These are phyloP conservation scores for Metalampra italica DNA, from an alignment of 2,888 invertebrate species.

Conservation along the genomic window DNA sequence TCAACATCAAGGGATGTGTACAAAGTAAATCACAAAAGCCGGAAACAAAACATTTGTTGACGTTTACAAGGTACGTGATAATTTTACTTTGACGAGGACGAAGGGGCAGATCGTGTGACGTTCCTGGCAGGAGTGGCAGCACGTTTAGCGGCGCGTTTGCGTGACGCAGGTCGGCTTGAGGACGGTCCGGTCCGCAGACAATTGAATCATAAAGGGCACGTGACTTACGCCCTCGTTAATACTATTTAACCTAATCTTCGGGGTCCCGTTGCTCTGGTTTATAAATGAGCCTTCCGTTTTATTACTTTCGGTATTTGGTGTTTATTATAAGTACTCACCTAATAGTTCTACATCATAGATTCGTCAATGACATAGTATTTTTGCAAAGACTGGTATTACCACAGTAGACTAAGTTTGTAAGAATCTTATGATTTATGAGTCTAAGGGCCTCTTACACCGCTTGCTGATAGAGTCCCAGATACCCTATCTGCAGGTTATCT, in stretches of 20 bases:
- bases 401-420: no score
- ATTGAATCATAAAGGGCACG: slow-evolving; percentile 66
- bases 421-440: no score
- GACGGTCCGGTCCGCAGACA: slow-evolving; percentile 40
- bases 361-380: no score
- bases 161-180: slow-evolving; percentile 51
- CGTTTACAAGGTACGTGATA: slow-evolving; percentile 32
- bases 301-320: not conserved
- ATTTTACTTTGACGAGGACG: slow-evolving; percentile 32
- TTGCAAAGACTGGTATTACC: no score
- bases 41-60: slow-evolving; percentile 6
- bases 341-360: no score
- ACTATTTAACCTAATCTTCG: slow-evolving; percentile 5
- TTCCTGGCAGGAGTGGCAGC: slow-evolving; percentile 13
- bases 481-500: no score
- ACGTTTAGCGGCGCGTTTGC: slow-evolving; percentile 18
- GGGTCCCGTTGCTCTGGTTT: not conserved
- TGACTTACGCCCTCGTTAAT: slow-evolving; percentile 17
- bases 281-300: not conserved
- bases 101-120: not conserved
- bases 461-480: no score
- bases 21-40: slow-evolving; percentile 3
- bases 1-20: slow-evolving; percentile 1
- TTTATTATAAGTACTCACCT: no score
- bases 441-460: no score